A percentile compares a stretch with the other conserved stretches of the same genome.
Conservation (phyloP, 2,888 invertebrate genomes). For the Eretmocerus hayati region DNA sequence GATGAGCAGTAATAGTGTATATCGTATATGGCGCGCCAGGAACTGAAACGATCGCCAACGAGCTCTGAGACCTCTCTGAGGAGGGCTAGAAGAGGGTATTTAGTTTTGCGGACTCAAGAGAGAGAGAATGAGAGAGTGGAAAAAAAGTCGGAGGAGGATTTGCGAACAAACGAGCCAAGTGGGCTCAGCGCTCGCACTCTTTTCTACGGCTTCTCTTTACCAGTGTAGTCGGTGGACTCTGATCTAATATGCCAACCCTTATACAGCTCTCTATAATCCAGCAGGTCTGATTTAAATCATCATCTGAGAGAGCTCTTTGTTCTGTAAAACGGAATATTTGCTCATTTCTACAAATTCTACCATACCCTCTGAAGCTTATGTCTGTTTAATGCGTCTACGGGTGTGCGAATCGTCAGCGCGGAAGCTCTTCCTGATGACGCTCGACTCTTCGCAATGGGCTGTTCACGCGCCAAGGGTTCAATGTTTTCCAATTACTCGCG, state of each 20-base stretch:
- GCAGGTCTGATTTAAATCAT: conserved; percentile 24
- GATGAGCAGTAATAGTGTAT: too few relatives aligned
- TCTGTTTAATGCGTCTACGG: too few relatives aligned
- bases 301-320: conserved; percentile 21
- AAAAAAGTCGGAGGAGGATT: conserved; percentile 19
- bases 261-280: conserved; percentile 3
- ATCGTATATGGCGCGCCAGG: too few relatives aligned
- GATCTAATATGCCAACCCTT: too few relatives aligned
- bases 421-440: too few relatives aligned
- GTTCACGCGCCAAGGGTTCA: too few relatives aligned
- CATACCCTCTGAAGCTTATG: conserved; percentile 11
- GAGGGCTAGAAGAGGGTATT: conserved; percentile 9
- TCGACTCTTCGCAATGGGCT: too few relatives aligned
- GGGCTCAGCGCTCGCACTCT: conserved; percentile 11
- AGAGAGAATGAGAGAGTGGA: too few relatives aligned
- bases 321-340: conserved; percentile 18
- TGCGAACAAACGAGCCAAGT: conserved; percentile 22
- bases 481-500: too few relatives aligned
- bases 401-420: too few relatives aligned
- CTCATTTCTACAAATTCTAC: conserved; percentile 7
- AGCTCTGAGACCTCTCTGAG: too few relatives aligned
- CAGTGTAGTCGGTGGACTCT: not conserved
- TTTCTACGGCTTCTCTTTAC: not conserved
- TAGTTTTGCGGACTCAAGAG: conserved; percentile 14
- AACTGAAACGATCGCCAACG: conserved; percentile 23